A percentile compares a stretch with the other conserved stretches of the same genome.
Conservation (phyloP, 37 sponge, comb jelly and placozoan species). For the Ephydatia muelleri region DNA sequence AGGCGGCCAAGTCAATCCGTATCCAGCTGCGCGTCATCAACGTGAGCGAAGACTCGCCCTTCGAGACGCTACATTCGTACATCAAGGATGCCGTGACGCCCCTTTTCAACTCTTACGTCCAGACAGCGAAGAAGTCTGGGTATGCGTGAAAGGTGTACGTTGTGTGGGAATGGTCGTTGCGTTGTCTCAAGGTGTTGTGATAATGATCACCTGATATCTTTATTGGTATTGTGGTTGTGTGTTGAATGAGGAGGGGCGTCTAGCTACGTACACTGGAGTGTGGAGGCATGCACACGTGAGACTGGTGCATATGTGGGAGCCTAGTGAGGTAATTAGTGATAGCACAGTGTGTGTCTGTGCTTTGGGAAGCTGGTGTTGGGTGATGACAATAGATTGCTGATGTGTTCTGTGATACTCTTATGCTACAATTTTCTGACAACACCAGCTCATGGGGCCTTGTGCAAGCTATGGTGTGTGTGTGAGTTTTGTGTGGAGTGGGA, state of each 20-base stretch:
- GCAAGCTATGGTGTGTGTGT: too few relatives aligned
- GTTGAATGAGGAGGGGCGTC: too few relatives aligned
- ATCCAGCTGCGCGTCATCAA: conserved; percentile 85
- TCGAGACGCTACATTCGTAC: conserved; percentile 92
- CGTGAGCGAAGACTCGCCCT: conserved; percentile 89
- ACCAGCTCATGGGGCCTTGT: too few relatives aligned
- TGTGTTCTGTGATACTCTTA: too few relatives aligned
- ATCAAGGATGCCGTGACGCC: conserved; percentile 89
- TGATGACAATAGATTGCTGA: too few relatives aligned
- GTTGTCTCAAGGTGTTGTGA: conserved; percentile 3
- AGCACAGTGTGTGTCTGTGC: too few relatives aligned
- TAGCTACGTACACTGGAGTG: background rate
- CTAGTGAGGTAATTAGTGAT: too few relatives aligned
- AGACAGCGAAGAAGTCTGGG: conserved; percentile 53
- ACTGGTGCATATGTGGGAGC: background rate
- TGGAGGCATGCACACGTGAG: background rate
- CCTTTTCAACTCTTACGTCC: conserved; percentile 86
- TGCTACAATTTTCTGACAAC: too few relatives aligned
- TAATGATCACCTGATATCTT: background rate
- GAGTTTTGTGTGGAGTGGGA: too few relatives aligned
- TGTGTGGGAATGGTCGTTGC: background rate
- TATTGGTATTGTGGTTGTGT: too few relatives aligned
- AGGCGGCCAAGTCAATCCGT: conserved; percentile 83
- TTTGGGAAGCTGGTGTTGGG: too few relatives aligned
- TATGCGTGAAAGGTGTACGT: background rate